These are phyloP conservation scores for Crax fasciolata DNA, from an alignment of 2,797 vertebrate genomes.

Conservation along the genomic window DNA sequence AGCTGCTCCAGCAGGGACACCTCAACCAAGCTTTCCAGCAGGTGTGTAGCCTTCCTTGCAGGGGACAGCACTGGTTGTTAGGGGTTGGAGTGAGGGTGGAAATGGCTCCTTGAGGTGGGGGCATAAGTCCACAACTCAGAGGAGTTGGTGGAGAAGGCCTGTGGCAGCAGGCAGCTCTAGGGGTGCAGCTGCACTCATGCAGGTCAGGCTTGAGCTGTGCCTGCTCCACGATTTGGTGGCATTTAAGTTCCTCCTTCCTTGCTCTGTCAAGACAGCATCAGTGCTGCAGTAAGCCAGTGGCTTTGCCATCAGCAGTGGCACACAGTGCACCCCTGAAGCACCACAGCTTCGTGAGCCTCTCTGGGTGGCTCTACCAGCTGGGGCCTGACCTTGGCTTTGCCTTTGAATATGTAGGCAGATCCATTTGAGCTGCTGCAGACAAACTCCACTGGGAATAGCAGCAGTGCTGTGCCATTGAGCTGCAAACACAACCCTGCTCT, in stretches of 20 bases:
- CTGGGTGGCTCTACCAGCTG: background rate
- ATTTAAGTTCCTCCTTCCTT: background rate
- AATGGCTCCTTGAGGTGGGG: background rate
- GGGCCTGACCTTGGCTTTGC: background rate
- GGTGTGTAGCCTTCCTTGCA: constrained; percentile 79
- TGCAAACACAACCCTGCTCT: background rate
- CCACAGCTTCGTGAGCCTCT: background rate
- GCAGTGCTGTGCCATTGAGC: background rate
- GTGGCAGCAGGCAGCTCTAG: background rate
- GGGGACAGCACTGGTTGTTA: background rate
- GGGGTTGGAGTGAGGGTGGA: too few species aligned
- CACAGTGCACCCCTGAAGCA: background rate
- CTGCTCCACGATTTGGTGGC: background rate
- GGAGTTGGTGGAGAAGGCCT: background rate
- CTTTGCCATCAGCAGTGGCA: fast-evolving
- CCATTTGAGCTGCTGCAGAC: background rate
- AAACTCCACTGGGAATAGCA: background rate
- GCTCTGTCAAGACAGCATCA: background rate
- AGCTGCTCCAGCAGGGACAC: constrained; percentile 96
- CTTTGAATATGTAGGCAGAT: background rate
- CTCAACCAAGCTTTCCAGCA: constrained; percentile 99
- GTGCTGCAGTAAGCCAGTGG: fast-evolving
- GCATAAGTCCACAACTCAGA: background rate
- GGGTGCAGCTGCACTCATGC: background rate
- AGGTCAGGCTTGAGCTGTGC: background rate